These are phyloP conservation scores for Tetanocera ferruginea DNA, from an alignment of 2,888 invertebrate species.

Conservation along the genomic window DNA sequence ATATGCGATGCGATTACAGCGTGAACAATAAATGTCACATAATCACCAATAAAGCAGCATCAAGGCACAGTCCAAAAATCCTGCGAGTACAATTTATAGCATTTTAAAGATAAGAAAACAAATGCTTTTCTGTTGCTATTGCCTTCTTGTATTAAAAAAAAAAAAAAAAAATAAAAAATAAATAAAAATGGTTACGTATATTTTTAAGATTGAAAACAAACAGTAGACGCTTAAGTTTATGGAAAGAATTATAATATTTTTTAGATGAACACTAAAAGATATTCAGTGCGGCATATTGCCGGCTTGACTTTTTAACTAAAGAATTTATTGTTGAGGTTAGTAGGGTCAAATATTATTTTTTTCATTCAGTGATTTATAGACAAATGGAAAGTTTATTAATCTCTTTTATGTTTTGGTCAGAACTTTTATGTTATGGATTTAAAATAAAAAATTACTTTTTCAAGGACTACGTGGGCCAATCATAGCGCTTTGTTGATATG, in stretches of 20 bases:
- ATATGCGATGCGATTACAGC: conserved; percentile 60
- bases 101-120: conserved; percentile 15
- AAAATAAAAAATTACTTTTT: no score
- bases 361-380: no score
- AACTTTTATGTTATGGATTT: no score
- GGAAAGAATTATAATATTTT: not conserved
- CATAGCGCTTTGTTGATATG: no score
- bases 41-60: conserved; percentile 63
- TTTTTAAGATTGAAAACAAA: not conserved
- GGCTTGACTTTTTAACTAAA: not conserved
- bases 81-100: conserved; percentile 25
- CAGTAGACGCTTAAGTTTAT: not conserved
- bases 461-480: no score
- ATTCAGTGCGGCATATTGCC: not conserved
- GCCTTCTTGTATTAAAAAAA: not conserved
- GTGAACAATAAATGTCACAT: conserved; percentile 70
- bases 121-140: not conserved
- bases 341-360: not conserved
- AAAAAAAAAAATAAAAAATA: not conserved
- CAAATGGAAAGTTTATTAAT: no score
- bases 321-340: conserved; percentile 24
- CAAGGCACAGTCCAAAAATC: not conserved
- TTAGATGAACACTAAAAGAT: no score
- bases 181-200: not conserved
- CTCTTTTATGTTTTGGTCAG: no score